phyloP scores from a whole-genome alignment of 1,140 invertebrate genomes.

The Bombus vancouverensis region DNA sequence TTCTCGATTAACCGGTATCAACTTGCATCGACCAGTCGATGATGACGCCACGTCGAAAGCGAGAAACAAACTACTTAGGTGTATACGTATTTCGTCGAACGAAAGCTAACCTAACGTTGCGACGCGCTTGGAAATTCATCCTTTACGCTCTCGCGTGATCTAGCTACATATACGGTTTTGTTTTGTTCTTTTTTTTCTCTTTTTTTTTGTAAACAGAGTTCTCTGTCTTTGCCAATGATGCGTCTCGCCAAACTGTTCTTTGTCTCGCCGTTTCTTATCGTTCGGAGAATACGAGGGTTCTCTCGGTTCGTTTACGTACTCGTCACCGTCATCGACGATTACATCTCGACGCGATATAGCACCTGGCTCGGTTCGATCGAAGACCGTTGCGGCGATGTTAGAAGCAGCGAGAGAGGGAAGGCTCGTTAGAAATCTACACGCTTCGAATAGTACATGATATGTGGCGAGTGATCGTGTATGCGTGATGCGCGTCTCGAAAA shows the following conservation, averaged over 20 bases:
- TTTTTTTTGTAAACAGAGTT: not conserved
- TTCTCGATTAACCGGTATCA: not conserved
- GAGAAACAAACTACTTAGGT: constrained; percentile 19
- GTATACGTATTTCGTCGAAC: not conserved
- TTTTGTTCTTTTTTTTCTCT: no score
- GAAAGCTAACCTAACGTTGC: constrained; percentile 33
- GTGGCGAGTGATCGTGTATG: constrained; percentile 8
- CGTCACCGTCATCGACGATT: not conserved
- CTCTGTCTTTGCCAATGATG: not conserved
- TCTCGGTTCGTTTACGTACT: no score
- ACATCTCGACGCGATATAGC: not conserved
- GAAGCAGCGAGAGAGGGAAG: not conserved
- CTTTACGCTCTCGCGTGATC: constrained; percentile 2
- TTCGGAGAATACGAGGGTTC: no score
- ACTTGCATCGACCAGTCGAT: not conserved
- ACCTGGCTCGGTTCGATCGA: no score
- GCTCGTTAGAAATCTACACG: constrained; percentile 28
- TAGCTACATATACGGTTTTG: not conserved
- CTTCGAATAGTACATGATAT: constrained; percentile 31
- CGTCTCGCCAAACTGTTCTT: constrained; percentile 30
- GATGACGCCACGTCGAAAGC: constrained; percentile 14
- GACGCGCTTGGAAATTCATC: constrained; percentile 37
- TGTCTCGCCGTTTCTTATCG: no score
- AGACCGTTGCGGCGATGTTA: not conserved
- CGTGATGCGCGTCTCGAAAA: not conserved